Conservation (phyloP, 2,888 invertebrate genomes). For the Ochropleura leucogaster region DNA sequence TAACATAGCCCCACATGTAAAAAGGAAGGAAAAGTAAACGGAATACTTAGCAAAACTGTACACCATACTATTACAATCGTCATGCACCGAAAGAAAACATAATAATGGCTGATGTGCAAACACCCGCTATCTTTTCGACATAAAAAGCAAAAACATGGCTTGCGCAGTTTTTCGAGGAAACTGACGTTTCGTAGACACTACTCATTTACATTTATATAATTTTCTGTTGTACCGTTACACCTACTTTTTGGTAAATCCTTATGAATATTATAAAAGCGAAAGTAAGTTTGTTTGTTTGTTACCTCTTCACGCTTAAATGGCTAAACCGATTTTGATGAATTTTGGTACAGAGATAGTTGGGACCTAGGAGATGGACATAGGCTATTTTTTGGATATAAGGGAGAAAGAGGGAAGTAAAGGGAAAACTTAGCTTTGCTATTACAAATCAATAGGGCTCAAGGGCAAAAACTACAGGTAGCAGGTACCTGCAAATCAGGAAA, state of each 20-base stretch:
- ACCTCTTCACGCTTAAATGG: too few relatives aligned
- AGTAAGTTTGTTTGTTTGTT: too few relatives aligned
- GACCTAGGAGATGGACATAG: too few relatives aligned
- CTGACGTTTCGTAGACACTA: not conserved
- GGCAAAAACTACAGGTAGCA: too few relatives aligned
- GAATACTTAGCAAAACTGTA: not conserved
- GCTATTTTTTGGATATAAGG: too few relatives aligned
- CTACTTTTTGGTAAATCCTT: not conserved
- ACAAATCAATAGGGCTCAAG: too few relatives aligned
- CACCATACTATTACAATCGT: conserved; percentile 17
- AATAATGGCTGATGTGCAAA: conserved; percentile 13
- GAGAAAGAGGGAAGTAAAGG: too few relatives aligned
- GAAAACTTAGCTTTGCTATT: too few relatives aligned
- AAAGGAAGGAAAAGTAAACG: not conserved
- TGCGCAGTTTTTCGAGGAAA: conserved; percentile 12
- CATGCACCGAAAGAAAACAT: conserved; percentile 30
- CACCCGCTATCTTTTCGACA: conserved; percentile 6
- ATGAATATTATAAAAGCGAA: too few relatives aligned
- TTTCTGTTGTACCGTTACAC: not conserved
- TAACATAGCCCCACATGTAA: not conserved
- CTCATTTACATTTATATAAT: not conserved
- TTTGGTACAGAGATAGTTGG: too few relatives aligned
- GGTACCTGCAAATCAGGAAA: too few relatives aligned
- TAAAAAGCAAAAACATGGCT: conserved; percentile 11
- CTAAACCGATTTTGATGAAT: too few relatives aligned